Conservation (phyloP, 2,797 vertebrate species). For the Xerus rutilus region DNA sequence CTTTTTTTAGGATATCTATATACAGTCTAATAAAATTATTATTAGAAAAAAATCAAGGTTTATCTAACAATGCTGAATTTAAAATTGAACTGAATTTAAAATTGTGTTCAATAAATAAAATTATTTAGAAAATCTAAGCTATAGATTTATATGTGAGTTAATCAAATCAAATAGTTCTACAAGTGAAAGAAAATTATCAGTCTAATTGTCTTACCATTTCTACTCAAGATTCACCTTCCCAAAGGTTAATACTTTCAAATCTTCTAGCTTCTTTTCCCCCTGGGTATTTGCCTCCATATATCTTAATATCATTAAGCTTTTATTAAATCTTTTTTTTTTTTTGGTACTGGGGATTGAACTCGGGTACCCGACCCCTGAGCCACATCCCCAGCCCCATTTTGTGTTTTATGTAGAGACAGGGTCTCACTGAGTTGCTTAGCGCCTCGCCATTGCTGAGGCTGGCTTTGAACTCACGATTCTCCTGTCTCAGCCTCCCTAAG, state of each 20-base stretch:
- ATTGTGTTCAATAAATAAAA: slow-evolving; percentile 45
- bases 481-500: too few species aligned
- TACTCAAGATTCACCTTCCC: neutral
- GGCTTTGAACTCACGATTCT: too few species aligned
- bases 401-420: too few species aligned
- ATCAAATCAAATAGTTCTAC: neutral
- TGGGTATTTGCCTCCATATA: neutral
- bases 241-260: neutral
- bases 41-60: too few species aligned
- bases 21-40: too few species aligned
- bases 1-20: too few species aligned
- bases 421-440: too few species aligned
- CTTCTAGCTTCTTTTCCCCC: neutral
- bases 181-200: neutral
- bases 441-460: too few species aligned
- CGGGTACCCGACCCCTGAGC: too few species aligned
- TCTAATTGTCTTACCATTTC: neutral
- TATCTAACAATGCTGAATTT: neutral
- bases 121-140: neutral
- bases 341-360: too few species aligned
- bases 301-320: neutral
- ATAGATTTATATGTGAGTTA: neutral
- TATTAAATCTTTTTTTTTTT: neutral
- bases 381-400: too few species aligned
- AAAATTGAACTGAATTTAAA: slow-evolving; percentile 15